A percentile compares a stretch with the other conserved stretches of the same genome.
phyloP scores from a whole-genome alignment of 53 echinoderm and acorn worm species.

The Antedon mediterranea region DNA sequence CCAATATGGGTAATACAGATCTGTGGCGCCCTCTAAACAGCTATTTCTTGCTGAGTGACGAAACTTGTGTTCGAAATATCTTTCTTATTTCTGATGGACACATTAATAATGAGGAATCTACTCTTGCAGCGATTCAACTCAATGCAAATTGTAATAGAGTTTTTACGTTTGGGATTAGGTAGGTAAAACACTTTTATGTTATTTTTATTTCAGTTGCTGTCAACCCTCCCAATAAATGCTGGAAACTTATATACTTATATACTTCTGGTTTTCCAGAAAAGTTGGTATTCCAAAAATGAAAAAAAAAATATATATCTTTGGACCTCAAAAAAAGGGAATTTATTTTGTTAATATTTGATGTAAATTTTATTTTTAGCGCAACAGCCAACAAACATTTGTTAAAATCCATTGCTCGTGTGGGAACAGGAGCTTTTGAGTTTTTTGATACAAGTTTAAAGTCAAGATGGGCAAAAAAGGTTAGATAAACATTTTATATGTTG shows the following conservation, averaged over 20 bases:
- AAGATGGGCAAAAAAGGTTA: slow-evolving; percentile 67
- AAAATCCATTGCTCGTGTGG: slow-evolving; percentile 40
- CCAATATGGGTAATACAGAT: slow-evolving; percentile 50
- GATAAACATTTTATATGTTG: no score
- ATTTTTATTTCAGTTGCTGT: no score
- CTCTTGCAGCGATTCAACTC: slow-evolving; percentile 29
- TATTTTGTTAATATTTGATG: no score
- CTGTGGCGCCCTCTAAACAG: slow-evolving; percentile 64
- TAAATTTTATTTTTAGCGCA: slow-evolving; percentile 24
- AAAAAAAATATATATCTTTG: no score
- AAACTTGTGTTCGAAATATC: slow-evolving; percentile 28
- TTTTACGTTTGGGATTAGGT: slow-evolving; percentile 76
- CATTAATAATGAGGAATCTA: slow-evolving; percentile 57
- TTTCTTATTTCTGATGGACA: slow-evolving; percentile 69
- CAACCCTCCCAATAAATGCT: no score
- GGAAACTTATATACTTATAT: no score
- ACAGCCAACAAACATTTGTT: slow-evolving; percentile 59
- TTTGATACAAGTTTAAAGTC: slow-evolving; percentile 63
- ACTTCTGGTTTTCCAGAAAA: no score
- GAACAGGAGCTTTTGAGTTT: slow-evolving; percentile 62
- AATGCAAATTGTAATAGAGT: slow-evolving; percentile 39
- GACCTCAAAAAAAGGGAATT: no score
- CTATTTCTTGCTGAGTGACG: slow-evolving; percentile 27
- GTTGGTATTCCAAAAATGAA: no score
- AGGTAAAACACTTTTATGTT: no score